These are phyloP conservation scores for Torymus aiolomorphi DNA, from an alignment of 2,888 invertebrate species.

Conservation along the genomic window DNA sequence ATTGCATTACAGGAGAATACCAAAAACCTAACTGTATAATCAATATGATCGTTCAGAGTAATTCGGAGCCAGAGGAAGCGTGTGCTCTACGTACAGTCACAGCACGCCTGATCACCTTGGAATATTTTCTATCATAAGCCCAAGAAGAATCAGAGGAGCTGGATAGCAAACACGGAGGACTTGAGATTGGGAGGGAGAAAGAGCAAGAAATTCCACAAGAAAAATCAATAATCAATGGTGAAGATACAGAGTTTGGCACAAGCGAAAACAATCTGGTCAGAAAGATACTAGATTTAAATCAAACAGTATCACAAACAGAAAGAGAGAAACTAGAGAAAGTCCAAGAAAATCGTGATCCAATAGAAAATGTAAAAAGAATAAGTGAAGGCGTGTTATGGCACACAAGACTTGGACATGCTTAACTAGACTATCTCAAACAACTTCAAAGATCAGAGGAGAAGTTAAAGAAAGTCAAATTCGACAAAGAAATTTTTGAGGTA, in stretches of 20 bases:
- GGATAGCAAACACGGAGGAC: no score
- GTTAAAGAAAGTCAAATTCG: background rate
- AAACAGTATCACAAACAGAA: background rate
- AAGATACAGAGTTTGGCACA: no score
- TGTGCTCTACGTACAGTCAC: background rate
- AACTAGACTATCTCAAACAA: background rate
- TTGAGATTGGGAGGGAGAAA: no score
- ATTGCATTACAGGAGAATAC: no score
- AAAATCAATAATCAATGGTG: background rate
- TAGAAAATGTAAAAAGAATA: background rate
- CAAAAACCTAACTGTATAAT: no score
- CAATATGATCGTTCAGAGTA: background rate
- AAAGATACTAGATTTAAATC: background rate
- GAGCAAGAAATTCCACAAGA: background rate
- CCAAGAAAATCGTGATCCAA: background rate
- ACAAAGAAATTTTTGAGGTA: background rate
- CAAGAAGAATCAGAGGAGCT: background rate
- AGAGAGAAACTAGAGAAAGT: background rate
- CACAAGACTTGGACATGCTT: background rate
- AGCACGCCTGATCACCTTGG: background rate
- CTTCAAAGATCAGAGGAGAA: background rate
- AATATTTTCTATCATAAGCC: background rate
- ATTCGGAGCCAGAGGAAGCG: background rate
- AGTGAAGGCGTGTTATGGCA: constrained; percentile 7
- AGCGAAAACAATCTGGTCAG: no score